A percentile compares a stretch with the other conserved stretches of the same genome.
Conservation (phyloP, 2,888 invertebrate genomes). For the Cantharis nigra region DNA sequence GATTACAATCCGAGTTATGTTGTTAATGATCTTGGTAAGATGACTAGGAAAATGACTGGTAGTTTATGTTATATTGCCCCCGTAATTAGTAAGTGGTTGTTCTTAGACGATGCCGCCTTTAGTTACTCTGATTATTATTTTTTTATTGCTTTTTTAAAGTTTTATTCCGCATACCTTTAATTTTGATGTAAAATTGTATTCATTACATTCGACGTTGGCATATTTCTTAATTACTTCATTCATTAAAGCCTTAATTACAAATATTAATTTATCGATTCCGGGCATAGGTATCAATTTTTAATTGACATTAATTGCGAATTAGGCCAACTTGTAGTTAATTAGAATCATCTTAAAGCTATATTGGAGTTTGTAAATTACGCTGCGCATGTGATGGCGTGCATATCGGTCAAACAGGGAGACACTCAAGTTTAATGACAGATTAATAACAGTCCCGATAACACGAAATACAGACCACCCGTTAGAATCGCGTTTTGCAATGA, state of each 20-base stretch:
- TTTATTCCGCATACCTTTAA: constrained; percentile 16
- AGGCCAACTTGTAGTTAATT: background rate
- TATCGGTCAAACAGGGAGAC: background rate
- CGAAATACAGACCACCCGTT: background rate
- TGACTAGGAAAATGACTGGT: constrained; percentile 32
- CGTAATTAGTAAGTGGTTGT: constrained; percentile 35
- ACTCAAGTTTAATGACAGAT: background rate
- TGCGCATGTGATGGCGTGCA: background rate
- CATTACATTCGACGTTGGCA: background rate
- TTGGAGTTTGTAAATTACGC: background rate
- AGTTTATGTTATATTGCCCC: constrained; percentile 36
- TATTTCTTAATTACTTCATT: constrained; percentile 11
- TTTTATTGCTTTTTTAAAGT: constrained; percentile 16
- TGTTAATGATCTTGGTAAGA: constrained; percentile 31
- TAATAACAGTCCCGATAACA: background rate
- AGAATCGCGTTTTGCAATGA: background rate
- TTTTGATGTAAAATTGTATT: constrained; percentile 7
- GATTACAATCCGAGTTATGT: constrained; percentile 4
- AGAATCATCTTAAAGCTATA: background rate
- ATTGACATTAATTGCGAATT: background rate
- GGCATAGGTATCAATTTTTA: background rate
- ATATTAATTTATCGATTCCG: background rate
- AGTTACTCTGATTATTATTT: constrained; percentile 27
- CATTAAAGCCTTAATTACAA: background rate
- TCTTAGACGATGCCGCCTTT: constrained; percentile 32